Base-by-base conservation (phyloP, 1,140 invertebrate genomes). In the Scaptomyza pallida region DNA sequence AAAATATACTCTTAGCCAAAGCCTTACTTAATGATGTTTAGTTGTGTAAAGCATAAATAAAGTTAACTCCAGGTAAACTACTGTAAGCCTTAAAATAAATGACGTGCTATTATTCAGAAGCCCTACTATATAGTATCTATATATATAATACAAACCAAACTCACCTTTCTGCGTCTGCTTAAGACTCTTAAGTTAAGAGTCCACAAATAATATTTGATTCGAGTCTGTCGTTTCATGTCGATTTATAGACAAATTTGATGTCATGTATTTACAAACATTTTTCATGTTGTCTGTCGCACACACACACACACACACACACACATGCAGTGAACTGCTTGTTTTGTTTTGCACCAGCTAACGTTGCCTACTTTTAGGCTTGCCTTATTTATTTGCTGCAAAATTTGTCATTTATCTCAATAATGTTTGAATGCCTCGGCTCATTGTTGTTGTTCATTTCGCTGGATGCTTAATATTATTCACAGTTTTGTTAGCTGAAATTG, bases 231-330 rank as follows among this genome's bases (percentile, higher is more conserved):
- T 77, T 80, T 68, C 62, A 56, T 72, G 72, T 61, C 43, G 78
- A 80, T 80, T 76, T 76, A 80, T 59, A 61, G 41, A 21, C 48
- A 21, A 68, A 68, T 78, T 57, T 67, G 59, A 80, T 80, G 61
- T 68, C 52, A 62, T 61, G 45, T 52, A 62, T 72, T 65, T 64
- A 35, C 72, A 72, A 57, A 79, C 77, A 79, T 80, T 80, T 72
- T 56, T 75, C 77, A 75, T 75, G 23, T 37, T 48, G 35, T 37
- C 55, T 21, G 21, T 52, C 30, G 17, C 62, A 47, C 10, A 26
- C 37, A 16, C 17, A 8, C 19, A 15, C 19, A 40, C 19, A 55
- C 48, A 40, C 30, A 19, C 8, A 40, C 21, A 30, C n/a, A 17
- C 17, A 30, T 3, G 40, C 3, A 33, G 5, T 12, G 8, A 43